These are phyloP conservation scores for Drosophila longiperda DNA, from an alignment of 2,888 invertebrate species.

Conservation along the genomic window DNA sequence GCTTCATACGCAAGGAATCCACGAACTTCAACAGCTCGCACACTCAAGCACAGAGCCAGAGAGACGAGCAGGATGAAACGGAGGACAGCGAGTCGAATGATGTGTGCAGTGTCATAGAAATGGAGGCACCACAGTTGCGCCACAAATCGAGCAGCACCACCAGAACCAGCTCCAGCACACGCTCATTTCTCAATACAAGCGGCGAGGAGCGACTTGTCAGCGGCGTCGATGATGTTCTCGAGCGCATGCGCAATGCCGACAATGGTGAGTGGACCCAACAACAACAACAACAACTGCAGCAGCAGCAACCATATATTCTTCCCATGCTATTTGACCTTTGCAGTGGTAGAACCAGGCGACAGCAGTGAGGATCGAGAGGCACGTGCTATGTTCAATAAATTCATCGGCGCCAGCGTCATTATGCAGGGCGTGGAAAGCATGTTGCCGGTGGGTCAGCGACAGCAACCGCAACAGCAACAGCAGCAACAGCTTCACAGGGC, in stretches of 20 bases:
- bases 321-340: neutral
- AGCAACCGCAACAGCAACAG: slow-evolving; percentile 36
- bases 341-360: slow-evolving; percentile 89
- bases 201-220: slow-evolving; percentile 89
- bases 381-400: slow-evolving; percentile 92
- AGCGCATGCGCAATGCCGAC: slow-evolving; percentile 91
- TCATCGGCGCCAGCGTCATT: slow-evolving; percentile 92
- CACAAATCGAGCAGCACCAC: slow-evolving; percentile 72
- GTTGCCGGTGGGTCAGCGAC: slow-evolving; percentile 76
- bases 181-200: slow-evolving; percentile 89
- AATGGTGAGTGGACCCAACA: slow-evolving; percentile 85
- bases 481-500: slow-evolving; percentile 40
- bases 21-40: slow-evolving; percentile 70
- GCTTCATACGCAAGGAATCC: slow-evolving; percentile 89
- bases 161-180: slow-evolving; percentile 73
- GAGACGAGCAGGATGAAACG: slow-evolving; percentile 65
- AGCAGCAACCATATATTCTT: neutral
- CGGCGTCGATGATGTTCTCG: slow-evolving; percentile 91
- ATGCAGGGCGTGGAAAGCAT: slow-evolving; percentile 90
- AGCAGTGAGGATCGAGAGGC: slow-evolving; percentile 89
- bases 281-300: neutral
- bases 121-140: slow-evolving; percentile 70
- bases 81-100: slow-evolving; percentile 77
- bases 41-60: slow-evolving; percentile 14
- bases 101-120: slow-evolving; percentile 74